Conservation (phyloP, 2,113 vertebrate genomes). For the Psammodynastes pulverulentus region DNA sequence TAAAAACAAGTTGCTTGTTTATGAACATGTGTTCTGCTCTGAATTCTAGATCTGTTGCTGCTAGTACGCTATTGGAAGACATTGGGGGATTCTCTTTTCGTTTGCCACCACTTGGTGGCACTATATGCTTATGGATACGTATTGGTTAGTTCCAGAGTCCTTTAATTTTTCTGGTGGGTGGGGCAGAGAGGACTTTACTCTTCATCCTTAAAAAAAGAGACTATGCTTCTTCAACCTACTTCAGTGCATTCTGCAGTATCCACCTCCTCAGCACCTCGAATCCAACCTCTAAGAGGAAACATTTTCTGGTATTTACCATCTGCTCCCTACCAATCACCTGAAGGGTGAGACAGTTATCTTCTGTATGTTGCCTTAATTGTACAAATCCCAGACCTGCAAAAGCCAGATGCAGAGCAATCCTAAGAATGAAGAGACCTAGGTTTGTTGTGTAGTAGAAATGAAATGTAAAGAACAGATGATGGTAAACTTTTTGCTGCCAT, state of each 20-base stretch:
- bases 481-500: not conserved
- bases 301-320: not conserved
- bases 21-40: not conserved
- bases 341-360: not conserved
- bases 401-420: not conserved
- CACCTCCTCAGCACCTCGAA: not conserved
- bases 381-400: no score
- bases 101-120: constrained; percentile 79
- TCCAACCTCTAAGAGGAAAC: not conserved
- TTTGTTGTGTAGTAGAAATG: not conserved
- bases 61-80: constrained; percentile 78
- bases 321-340: not conserved
- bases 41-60: constrained; percentile 71
- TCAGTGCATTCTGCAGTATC: not conserved
- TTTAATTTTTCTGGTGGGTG: not conserved
- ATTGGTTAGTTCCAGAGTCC: constrained; percentile 67
- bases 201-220: not conserved
- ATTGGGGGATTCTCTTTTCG: constrained; percentile 77
- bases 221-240: not conserved
- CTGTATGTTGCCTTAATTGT: not conserved
- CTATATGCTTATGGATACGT: constrained; percentile 81
- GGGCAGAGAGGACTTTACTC: not conserved
- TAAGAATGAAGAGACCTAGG: not conserved
- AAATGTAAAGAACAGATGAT: not conserved
- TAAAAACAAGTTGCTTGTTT: not conserved